A percentile compares a stretch with the other conserved stretches of the same genome.
phyloP scores from a whole-genome alignment of 2,113 vertebrate genomes.

The Amphiprion percula region DNA sequence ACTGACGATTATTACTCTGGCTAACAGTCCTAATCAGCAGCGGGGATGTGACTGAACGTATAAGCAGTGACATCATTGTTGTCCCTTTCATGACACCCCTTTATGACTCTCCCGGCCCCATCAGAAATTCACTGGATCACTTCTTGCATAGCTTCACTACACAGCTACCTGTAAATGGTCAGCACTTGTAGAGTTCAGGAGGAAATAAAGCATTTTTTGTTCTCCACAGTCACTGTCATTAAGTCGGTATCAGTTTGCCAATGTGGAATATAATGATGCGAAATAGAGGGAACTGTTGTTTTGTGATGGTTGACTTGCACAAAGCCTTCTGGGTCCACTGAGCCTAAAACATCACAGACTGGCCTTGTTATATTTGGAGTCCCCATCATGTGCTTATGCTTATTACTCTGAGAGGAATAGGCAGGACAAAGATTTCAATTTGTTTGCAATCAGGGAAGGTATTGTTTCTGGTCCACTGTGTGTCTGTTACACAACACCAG shows the following conservation, averaged over 20 bases:
- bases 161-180: background rate
- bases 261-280: background rate
- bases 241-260: background rate
- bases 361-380: background rate
- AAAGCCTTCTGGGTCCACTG: background rate
- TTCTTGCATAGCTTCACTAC: background rate
- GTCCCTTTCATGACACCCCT: background rate
- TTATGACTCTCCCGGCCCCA: background rate
- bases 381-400: background rate
- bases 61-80: conserved; percentile 12
- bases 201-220: conserved; percentile 12
- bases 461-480: conserved; percentile 1
- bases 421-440: conserved; percentile 7
- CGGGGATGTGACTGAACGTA: conserved; percentile 27
- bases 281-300: background rate
- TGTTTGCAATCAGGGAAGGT: conserved; percentile 11
- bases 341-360: background rate
- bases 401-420: background rate
- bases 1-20: conserved; percentile 31
- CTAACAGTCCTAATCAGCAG: conserved; percentile 29
- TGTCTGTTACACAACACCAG: conserved; percentile 3
- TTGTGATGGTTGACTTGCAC: background rate
- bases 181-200: background rate
- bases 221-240: background rate
- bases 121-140: background rate